phyloP scores from a whole-genome alignment of 2,113 vertebrate species.

The Chloropsis cyanopogon region DNA sequence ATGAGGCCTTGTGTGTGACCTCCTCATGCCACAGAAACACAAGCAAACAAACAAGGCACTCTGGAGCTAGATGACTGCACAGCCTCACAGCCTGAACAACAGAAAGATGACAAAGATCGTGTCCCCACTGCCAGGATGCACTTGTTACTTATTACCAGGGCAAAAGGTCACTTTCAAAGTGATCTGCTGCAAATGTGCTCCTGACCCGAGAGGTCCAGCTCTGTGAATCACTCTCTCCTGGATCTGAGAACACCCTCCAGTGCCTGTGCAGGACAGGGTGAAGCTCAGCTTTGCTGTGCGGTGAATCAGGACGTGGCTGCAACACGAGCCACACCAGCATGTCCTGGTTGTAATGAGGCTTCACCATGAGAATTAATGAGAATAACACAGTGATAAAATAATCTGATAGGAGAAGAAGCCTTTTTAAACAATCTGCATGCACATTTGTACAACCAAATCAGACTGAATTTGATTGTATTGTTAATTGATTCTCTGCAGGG shows the following conservation, averaged over 20 bases:
- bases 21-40: conserved; percentile 14
- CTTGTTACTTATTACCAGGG: background rate
- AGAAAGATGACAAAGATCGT: background rate
- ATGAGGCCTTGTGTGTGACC: background rate
- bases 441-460: background rate
- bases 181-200: background rate
- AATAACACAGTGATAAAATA: background rate
- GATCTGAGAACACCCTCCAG: background rate
- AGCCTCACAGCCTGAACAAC: background rate
- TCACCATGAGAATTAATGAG: background rate
- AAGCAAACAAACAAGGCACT: conserved; percentile 14
- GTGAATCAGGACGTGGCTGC: background rate
- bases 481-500: background rate
- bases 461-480: background rate
- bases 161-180: conserved; percentile 25
- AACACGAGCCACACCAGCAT: background rate
- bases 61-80: background rate
- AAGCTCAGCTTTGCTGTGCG: background rate
- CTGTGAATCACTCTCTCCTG: background rate
- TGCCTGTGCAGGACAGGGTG: background rate
- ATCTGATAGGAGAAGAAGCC: background rate
- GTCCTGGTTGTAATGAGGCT: background rate
- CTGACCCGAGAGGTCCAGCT: background rate
- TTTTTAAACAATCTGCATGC: background rate
- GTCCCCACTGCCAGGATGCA: conserved; percentile 18